phyloP scores from a whole-genome alignment of 2,888 invertebrate species.

The Hetaerina titia region DNA sequence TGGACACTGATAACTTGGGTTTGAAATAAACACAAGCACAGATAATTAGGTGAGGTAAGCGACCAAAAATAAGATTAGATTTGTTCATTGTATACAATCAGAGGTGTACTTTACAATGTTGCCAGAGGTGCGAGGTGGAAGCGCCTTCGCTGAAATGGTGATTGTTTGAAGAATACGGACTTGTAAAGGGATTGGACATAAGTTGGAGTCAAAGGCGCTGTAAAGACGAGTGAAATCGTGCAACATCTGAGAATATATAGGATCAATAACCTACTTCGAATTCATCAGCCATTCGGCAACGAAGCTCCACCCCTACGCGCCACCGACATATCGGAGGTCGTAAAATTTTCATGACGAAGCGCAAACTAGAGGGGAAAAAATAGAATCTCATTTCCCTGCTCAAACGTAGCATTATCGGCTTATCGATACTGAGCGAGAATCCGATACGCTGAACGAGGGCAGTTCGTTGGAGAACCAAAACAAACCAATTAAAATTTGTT shows the following conservation, averaged over 20 bases:
- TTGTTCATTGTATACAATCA: too few species aligned
- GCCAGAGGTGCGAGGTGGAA: too few species aligned
- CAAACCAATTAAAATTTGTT: not conserved
- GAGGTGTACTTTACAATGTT: too few species aligned
- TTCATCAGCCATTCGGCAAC: not conserved
- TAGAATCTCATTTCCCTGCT: not conserved
- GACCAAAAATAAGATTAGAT: too few species aligned
- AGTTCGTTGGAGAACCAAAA: not conserved
- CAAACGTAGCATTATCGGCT: not conserved
- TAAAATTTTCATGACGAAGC: not conserved
- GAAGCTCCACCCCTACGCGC: not conserved
- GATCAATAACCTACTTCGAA: constrained; percentile 8
- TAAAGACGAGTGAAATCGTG: not conserved
- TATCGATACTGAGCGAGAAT: not conserved
- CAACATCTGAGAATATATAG: not conserved
- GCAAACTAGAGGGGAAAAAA: not conserved
- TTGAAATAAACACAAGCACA: too few species aligned
- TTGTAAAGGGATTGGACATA: not conserved
- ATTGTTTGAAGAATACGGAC: too few species aligned
- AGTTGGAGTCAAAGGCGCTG: not conserved
- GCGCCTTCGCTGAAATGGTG: too few species aligned
- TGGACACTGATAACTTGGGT: too few species aligned
- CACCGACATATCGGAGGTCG: not conserved
- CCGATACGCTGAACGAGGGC: not conserved
- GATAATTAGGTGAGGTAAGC: too few species aligned